Evolutionary conservation across 2,113 vertebrate species (phyloP).

Genomic region (Clarias macrocephalus): DNA sequence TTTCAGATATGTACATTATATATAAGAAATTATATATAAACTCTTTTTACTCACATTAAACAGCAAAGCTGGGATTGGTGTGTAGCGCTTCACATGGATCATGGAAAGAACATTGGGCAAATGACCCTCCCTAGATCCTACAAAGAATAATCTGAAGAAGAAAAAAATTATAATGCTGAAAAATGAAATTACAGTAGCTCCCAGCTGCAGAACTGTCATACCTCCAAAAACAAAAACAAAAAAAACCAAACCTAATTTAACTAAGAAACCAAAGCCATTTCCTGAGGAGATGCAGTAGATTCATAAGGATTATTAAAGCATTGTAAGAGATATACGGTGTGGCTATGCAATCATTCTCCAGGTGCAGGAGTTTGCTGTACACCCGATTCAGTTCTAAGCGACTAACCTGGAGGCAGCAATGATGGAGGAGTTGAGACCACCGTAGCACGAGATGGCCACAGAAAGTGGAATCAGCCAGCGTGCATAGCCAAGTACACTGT

Average conservation of each 20-base stretch:
- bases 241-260: not conserved
- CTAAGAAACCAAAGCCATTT: not conserved
- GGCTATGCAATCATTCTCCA: not conserved
- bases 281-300: not conserved
- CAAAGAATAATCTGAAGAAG: conserved; percentile 75
- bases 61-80: conserved; percentile 79
- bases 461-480: conserved; percentile 80
- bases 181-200: not conserved
- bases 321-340: not conserved
- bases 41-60: conserved; percentile 72
- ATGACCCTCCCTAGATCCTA: conserved; percentile 79
- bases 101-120: conserved; percentile 77
- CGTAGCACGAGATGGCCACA: conserved; percentile 82
- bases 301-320: not conserved
- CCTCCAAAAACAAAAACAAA: not conserved
- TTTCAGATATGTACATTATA: no score
- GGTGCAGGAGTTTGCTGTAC: not conserved
- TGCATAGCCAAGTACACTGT: conserved; percentile 73
- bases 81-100: conserved; percentile 76
- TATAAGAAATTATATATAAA: not conserved
- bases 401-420: conserved; percentile 79
- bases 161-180: conserved; percentile 7
- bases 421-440: conserved; percentile 81
- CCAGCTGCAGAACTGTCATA: not conserved
- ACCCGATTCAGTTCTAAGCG: not conserved